Base-by-base conservation (phyloP, 1,140 invertebrate species). In the Heliconius eleuchia region DNA sequence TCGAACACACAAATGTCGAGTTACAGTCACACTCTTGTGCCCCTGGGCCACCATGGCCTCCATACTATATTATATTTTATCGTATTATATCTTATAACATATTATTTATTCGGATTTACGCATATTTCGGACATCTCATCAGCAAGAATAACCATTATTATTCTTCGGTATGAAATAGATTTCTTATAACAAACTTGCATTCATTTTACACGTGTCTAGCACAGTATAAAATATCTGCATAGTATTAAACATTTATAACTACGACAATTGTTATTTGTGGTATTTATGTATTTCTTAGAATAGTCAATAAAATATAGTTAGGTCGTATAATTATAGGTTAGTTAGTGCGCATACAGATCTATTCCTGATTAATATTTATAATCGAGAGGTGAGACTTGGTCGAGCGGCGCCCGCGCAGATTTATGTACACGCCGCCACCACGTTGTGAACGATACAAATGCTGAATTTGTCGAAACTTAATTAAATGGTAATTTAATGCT, bases 341-440 rank as follows among this genome's bases (percentile, higher is more conserved):
- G 72, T 78, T 74, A 78, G 72, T 73, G 39, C 42, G 80, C 80
- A 82, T 82, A 82, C 71, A 76, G 74, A 82, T 79, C 76, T 46
- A 73, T 73, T 78, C 74, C 77, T 82, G 80, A 82, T 82, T 79
- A 82, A 82, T 82, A 82, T 82, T 82, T 82, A 82, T 79, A 78
- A 72, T 50, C 72, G 13, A 72, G 71, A 76, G 73, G 80, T 76
- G 77, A 73, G 78, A 76, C 74, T n/a, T 18, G 60, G 75, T 75
- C 60, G 52, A 50, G 66, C 66, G 81, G 81, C 81, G 81, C 81
- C 81, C 72, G 75, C 34, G 71, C 37, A 74, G 81, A 82, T 82
- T 82, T 82, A 82, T 82, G 76, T 77, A 19, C 77, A 23, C 30
- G 39, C 55, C 42, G 60, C 34, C 66, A 18, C 19, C 27, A 52